phyloP scores from a whole-genome alignment of 2,113 vertebrate genomes.

The Bungarus multicinctus region DNA sequence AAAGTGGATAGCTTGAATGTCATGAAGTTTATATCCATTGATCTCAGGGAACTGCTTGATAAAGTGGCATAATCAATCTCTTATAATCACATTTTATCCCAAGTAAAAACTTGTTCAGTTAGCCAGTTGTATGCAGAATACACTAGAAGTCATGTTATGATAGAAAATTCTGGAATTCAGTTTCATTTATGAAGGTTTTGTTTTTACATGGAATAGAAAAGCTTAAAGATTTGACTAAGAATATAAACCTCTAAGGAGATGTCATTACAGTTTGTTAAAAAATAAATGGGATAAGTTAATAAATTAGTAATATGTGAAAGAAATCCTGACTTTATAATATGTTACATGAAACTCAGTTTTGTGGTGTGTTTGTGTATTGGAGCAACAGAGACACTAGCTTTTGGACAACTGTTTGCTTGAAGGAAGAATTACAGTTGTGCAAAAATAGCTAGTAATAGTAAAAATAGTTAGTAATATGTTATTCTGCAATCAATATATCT shows the following conservation, averaged over 20 bases:
- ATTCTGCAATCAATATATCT: not conserved
- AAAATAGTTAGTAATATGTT: not conserved
- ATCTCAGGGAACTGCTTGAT: not conserved
- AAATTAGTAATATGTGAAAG: not conserved
- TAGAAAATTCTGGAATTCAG: not conserved
- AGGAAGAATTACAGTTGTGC: not conserved
- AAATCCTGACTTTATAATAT: not conserved
- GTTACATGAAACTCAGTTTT: not conserved
- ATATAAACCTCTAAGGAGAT: not conserved
- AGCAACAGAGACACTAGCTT: not conserved
- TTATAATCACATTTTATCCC: too few relatives aligned
- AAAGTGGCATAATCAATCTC: not conserved
- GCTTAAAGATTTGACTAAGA: not conserved
- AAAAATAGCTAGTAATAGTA: not conserved
- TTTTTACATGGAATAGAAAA: not conserved
- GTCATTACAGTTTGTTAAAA: not conserved
- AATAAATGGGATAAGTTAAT: not conserved
- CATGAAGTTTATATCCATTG: not conserved
- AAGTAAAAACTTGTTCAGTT: not conserved
- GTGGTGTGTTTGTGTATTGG: not conserved
- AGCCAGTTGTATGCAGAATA: not conserved
- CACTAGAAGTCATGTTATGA: not conserved
- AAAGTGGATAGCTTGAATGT: not conserved
- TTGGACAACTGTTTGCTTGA: not conserved
- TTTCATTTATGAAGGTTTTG: not conserved